Evolutionary conservation across 2,888 invertebrate genomes (phyloP), one percentile per base, ranked within the genome.

Genomic region (Copidosoma aretas): DNA sequence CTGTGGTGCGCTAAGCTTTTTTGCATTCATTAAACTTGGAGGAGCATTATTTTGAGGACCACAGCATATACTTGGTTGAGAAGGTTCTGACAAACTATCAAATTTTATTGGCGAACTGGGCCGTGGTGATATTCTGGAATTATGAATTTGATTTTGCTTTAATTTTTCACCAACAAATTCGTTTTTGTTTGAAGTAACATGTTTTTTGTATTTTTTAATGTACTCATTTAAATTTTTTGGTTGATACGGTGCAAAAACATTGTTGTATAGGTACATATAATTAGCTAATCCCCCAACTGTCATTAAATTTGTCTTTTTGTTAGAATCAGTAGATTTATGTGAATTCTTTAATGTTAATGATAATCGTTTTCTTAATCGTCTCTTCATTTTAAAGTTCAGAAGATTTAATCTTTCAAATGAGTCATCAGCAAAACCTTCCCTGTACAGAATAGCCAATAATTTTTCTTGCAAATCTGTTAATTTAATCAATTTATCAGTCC

Each of bases 181-280:
- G 32, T 32, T 32, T 32, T 32, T 19, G 22, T 24, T 2, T 19
- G 15, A 41, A 5, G 56, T 25, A 14, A 58, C 1, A 54, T 52
- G 21, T 5, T 43, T 24, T 41, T 58, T 58, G 39, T 67, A 71
- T 8, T 61, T 61, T n/a, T 49, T 0, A 19, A 71, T 43, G 1
- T n/a, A 46, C 0, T 1, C 1, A 32, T 8, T 32, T 32, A 32
- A 32, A 32, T 41, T 43, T 39, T 41, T n/a, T 22, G 52, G 57
- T 22, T 51, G 22, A 19, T 71, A 10, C 2, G 71, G 56, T 32
- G 46, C 58, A 67, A 69, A 71, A 14, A 71, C 43, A 15, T 69
- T 71, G 25, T 71, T 71, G 14, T 64, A 71, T 46, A 60, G 17
- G 14, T 66, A 58, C 39, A 71, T 15, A 32, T 54, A 68, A 41